phyloP scores from a whole-genome alignment of 2,113 vertebrate genomes.

The Hydrolagus affinis region DNA sequence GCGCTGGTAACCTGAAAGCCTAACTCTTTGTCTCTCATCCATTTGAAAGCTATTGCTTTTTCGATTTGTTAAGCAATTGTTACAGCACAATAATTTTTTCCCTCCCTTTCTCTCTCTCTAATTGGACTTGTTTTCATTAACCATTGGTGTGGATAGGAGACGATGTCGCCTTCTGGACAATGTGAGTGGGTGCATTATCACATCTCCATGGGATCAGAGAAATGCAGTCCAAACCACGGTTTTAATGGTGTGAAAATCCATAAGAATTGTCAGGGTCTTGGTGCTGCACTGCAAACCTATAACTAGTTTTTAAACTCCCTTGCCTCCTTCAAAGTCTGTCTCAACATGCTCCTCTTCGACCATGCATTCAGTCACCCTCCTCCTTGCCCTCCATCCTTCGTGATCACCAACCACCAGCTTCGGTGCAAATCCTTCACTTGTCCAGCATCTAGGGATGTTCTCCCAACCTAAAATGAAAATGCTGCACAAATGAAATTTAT shows the following conservation, averaged over 20 bases:
- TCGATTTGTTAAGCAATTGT: background rate
- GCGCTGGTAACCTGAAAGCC: background rate
- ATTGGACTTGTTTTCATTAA: too few relatives aligned
- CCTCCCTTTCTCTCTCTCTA: too few relatives aligned
- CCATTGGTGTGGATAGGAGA: background rate
- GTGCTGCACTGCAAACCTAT: background rate
- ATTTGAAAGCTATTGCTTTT: background rate
- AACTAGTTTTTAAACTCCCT: too few relatives aligned
- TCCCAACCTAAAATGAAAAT: too few relatives aligned
- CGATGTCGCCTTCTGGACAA: background rate
- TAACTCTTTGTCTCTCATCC: background rate
- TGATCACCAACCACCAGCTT: too few relatives aligned
- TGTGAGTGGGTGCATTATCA: background rate
- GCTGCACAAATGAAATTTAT: too few relatives aligned
- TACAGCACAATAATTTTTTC: background rate
- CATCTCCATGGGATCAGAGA: background rate
- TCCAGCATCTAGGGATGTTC: too few relatives aligned
- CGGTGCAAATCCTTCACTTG: too few relatives aligned
- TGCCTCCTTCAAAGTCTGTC: too few relatives aligned
- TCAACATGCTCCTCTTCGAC: too few relatives aligned
- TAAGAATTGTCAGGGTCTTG: background rate
- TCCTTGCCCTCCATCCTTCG: too few relatives aligned
- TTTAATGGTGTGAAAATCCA: background rate
- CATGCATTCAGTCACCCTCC: too few relatives aligned
- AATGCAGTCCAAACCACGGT: background rate